Evolutionary conservation across 2,797 vertebrate species (phyloP).

Genomic region (Rousettus madagascariensis): DNA sequence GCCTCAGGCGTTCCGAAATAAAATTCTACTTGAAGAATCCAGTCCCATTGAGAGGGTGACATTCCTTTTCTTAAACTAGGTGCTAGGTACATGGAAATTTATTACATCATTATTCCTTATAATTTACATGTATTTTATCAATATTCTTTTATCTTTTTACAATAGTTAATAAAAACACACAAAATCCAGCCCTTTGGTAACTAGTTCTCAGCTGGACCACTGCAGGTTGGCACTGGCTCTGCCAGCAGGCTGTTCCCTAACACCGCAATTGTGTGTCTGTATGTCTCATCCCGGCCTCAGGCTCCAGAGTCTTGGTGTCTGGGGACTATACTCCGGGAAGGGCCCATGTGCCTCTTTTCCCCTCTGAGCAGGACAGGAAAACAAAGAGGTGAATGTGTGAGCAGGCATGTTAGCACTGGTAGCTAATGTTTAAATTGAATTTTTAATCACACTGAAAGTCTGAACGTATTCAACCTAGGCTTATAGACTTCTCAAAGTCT

Average conservation of each 20-base stretch:
- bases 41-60: not conserved
- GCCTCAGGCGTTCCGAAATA: slow-evolving; percentile 34
- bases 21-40: slow-evolving; percentile 13
- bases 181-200: not conserved
- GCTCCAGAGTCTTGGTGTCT: not conserved
- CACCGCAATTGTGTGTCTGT: not conserved
- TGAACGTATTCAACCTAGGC: not conserved
- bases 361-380: not conserved
- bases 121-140: slow-evolving; percentile 6
- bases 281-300: slow-evolving; percentile 56
- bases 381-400: not conserved
- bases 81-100: not conserved
- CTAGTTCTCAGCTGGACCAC: not conserved
- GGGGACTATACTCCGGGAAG: not conserved
- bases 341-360: not conserved
- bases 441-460: not conserved
- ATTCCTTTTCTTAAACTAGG: slow-evolving; percentile 1
- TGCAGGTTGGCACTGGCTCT: not conserved
- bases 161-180: slow-evolving; percentile 35
- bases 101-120: not conserved
- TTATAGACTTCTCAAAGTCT: not conserved
- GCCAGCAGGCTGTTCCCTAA: slow-evolving; percentile 72
- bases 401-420: not conserved
- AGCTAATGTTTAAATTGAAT: not conserved
- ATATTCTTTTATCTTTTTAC: slow-evolving; percentile 17